phyloP scores from a whole-genome alignment of 2,888 invertebrate genomes.

The Calliscelio sp. region DNA sequence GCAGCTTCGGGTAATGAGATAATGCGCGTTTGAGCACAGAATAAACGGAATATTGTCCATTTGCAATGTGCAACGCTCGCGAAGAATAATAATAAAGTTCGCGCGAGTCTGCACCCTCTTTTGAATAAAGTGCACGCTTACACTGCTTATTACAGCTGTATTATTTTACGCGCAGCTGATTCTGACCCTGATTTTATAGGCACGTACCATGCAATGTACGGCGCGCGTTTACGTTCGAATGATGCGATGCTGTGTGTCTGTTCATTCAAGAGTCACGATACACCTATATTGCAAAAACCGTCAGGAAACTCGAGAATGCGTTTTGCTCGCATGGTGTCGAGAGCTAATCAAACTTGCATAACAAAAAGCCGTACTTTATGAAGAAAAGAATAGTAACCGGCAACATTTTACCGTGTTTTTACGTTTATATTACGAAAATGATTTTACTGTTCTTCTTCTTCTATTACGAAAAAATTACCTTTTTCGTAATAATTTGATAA shows the following conservation, averaged over 20 bases:
- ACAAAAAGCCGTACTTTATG: no score
- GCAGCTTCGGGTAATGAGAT: slow-evolving; percentile 70
- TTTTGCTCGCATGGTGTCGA: slow-evolving; percentile 9
- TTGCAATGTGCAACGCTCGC: slow-evolving; percentile 59
- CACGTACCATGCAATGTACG: slow-evolving; percentile 71
- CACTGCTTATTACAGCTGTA: slow-evolving; percentile 71
- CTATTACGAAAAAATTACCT: no score
- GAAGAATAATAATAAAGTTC: slow-evolving; percentile 73
- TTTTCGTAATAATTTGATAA: no score
- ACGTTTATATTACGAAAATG: no score
- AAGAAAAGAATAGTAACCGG: no score
- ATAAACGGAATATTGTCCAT: slow-evolving; percentile 73
- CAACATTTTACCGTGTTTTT: no score
- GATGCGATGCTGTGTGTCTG: slow-evolving; percentile 55
- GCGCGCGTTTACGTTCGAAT: slow-evolving; percentile 53
- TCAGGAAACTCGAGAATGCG: slow-evolving; percentile 32
- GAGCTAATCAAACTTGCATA: slow-evolving; percentile 45
- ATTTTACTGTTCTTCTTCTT: no score
- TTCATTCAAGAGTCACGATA: slow-evolving; percentile 67
- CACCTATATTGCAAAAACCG: slow-evolving; percentile 60
- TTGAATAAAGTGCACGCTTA: slow-evolving; percentile 69
- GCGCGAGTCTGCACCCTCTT: slow-evolving; percentile 69
- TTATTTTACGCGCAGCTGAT: slow-evolving; percentile 73
- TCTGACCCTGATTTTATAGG: slow-evolving; percentile 73
- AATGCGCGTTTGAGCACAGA: slow-evolving; percentile 63